Evolutionary conservation across 2,797 vertebrate genomes (phyloP).

Genomic region (Oreochromis grahami): DNA sequence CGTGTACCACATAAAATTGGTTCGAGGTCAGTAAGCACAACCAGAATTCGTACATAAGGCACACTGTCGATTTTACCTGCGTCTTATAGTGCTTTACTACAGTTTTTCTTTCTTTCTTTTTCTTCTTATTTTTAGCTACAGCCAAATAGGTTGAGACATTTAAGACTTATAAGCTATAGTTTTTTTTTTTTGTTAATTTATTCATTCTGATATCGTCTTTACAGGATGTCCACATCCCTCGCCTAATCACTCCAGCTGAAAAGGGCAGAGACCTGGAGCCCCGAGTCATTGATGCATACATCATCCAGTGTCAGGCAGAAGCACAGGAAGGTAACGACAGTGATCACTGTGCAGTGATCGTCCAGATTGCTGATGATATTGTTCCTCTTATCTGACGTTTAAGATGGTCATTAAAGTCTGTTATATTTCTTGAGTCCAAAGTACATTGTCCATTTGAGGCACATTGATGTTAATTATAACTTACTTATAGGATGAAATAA

Average conservation of each 20-base stretch:
- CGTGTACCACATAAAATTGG: no score
- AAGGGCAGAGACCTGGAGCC: conserved; percentile 93
- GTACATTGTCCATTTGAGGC: neutral
- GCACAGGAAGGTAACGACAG: conserved; percentile 89
- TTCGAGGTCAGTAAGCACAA: no score
- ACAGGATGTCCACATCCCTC: conserved; percentile 89
- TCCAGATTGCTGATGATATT: neutral
- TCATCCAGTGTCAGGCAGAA: conserved; percentile 94
- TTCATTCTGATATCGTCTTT: neutral
- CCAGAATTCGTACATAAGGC: no score
- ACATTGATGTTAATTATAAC: neutral
- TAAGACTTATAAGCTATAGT: neutral
- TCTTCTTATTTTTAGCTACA: neutral
- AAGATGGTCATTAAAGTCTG: neutral
- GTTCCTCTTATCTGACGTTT: neutral
- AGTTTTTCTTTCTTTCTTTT: neutral
- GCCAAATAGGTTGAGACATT: neutral
- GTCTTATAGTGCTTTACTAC: neutral
- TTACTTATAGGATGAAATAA: neutral
- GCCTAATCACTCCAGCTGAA: conserved; percentile 90
- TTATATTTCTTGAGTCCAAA: neutral
- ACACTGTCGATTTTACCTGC: no score
- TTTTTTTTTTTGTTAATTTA: neutral
- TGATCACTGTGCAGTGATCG: neutral
- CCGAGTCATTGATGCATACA: conserved; percentile 87